Evolutionary conservation across 2,888 invertebrate species (phyloP), one percentile per base, ranked within the genome.

Genomic region (Cyclophora punctaria): DNA sequence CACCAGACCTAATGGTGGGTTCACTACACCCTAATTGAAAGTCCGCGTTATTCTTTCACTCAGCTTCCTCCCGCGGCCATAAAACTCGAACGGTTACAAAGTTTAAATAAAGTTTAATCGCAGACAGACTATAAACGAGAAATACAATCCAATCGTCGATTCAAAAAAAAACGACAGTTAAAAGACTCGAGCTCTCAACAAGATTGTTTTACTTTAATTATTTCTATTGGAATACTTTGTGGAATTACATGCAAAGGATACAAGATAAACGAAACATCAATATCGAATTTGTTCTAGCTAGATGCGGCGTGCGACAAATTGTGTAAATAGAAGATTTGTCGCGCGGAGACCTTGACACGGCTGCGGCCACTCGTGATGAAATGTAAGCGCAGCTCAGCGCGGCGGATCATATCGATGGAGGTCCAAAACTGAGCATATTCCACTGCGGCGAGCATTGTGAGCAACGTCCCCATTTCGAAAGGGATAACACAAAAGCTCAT

Each of bases 271-370:
- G 20, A 20, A 20, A 20, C 20, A 20, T 20, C 20, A 20, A 20
- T 20, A 20, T 20, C 20, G 20, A 20, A 20, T 1, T 20, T 20
- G 20, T 20, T 20, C 20, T 20, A 20, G 20, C 20, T 20, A 20
- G 20, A 20, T 20, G 20, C 37, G 5, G 37, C 37, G 45, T 57
- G 51, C 49, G 20, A 20, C 56, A 51, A 53, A 53, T 73, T 67
- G 73, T 66, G 68, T 66, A 74, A 78, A 71, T 65, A 59, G 63
- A 56, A 62, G 61, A 68, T 62, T 64, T 62, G 62, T 59, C 59
- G 58, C 56, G 51, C 44, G 44, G 51, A 56, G 57, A 58, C 80
- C 79, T 79, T 76, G 80, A 73, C 79, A 71, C 70, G 65, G 69
- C 71, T 67, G 4, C 53, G 61, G 53, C 58, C 55, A 61, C 58